Evolutionary conservation across 2,113 vertebrate species (phyloP).

Genomic region (Menidia beryllina): DNA sequence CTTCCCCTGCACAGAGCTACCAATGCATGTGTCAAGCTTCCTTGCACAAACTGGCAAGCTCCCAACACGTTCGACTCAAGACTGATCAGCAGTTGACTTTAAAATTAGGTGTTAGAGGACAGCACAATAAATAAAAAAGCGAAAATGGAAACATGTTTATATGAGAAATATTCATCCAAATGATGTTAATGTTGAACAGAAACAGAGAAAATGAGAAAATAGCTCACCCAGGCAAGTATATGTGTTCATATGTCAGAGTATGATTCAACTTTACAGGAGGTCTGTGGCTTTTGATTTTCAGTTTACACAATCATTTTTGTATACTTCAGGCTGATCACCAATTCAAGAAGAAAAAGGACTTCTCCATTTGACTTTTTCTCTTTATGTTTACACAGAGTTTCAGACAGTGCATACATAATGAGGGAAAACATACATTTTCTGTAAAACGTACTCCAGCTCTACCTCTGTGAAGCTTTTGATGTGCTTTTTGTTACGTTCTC

Average conservation of each 20-base stretch:
- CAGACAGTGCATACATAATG: background rate
- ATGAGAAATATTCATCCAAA: slow-evolving; percentile 32
- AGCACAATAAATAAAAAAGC: slow-evolving; percentile 34
- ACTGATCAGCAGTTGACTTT: background rate
- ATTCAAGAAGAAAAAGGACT: background rate
- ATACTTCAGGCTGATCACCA: slow-evolving; percentile 40
- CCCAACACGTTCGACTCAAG: slow-evolving; percentile 31
- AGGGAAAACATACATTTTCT: slow-evolving; percentile 7
- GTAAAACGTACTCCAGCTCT: background rate
- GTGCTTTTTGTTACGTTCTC: background rate
- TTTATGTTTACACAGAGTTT: background rate
- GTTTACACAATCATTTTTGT: slow-evolving; percentile 50
- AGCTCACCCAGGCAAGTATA: slow-evolving; percentile 24
- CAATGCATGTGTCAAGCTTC: slow-evolving; percentile 37
- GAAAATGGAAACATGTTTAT: slow-evolving; percentile 61
- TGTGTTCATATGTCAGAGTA: slow-evolving; percentile 1
- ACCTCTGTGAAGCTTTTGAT: background rate
- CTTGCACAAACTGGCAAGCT: slow-evolving; percentile 27
- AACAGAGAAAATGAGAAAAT: slow-evolving; percentile 51
- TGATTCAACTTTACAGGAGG: slow-evolving; percentile 28
- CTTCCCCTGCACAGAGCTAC: slow-evolving; percentile 26
- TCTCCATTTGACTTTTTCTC: background rate
- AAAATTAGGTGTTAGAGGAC: background rate
- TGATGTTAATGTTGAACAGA: slow-evolving; percentile 45
- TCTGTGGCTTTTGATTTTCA: slow-evolving; percentile 44